phyloP scores from a whole-genome alignment of 2,797 vertebrate species.

The Cuculus canorus region DNA sequence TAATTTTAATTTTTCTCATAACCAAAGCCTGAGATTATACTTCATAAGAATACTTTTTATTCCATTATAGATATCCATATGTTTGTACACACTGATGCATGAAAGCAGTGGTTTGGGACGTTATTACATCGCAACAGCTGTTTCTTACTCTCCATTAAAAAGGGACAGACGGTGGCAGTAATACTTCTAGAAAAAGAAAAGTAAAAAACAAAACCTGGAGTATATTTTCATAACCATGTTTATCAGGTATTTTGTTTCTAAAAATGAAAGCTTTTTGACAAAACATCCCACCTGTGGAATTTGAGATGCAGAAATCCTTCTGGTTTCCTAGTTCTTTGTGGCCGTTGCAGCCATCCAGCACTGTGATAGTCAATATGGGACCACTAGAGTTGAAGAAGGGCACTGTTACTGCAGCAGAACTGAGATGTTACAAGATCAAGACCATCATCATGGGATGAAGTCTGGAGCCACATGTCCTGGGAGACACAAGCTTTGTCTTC shows the following conservation, averaged over 20 bases:
- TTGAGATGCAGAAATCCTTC: not conserved
- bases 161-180: not conserved
- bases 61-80: not conserved
- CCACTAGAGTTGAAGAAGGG: not conserved
- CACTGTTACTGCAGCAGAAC: not conserved
- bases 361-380: not conserved
- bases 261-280: not conserved
- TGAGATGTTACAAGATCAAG: not conserved
- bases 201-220: not conserved
- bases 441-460: accelerated
- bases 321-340: not conserved
- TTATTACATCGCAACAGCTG: not conserved
- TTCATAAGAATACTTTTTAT: not conserved
- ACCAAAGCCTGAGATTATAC: not conserved
- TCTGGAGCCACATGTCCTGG: not conserved
- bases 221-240: not conserved
- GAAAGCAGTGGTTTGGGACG: not conserved
- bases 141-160: not conserved
- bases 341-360: not conserved
- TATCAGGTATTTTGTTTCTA: not conserved
- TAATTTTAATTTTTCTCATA: not conserved
- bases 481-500: not conserved
- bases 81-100: not conserved
- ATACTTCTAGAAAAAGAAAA: not conserved
- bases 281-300: not conserved